Percentiles rank a stretch among this genome's conserved stretches.
These are phyloP conservation scores for Trichonephila clavipes DNA, from an alignment of 1,140 invertebrate genomes.

Conservation along the genomic window DNA sequence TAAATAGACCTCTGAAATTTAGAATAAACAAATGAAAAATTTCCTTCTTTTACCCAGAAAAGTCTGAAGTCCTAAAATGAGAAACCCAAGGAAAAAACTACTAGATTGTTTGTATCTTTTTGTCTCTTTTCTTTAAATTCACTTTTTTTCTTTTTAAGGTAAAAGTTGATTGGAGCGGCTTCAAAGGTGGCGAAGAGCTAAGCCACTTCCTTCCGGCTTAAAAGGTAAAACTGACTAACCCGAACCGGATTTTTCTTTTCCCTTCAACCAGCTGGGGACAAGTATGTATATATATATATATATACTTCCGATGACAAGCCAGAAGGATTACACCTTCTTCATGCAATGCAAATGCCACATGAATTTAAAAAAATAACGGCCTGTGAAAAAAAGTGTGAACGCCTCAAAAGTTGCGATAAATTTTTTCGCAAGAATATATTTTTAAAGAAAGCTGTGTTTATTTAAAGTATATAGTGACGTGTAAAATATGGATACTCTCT, in stretches of 20 bases:
- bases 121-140: conserved; percentile 9
- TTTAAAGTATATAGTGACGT: not conserved
- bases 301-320: conserved; percentile 40
- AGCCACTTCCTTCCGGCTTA: conserved; percentile 56
- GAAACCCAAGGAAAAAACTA: conserved; percentile 8
- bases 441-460: not conserved
- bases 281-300: conserved; percentile 7
- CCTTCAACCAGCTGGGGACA: conserved; percentile 32
- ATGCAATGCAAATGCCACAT: conserved; percentile 59
- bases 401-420: conserved; percentile 6
- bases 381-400: not conserved
- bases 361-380: not conserved
- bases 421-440: not conserved
- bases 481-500: too few relatives aligned
- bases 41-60: not conserved
- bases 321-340: conserved; percentile 49
- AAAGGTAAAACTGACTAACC: conserved; percentile 49
- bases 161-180: conserved; percentile 57
- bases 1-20: conserved; percentile 32
- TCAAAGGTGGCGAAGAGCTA: conserved; percentile 53
- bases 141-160: conserved; percentile 11
- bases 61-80: conserved; percentile 8
- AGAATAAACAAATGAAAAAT: conserved; percentile 64
- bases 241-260: conserved; percentile 37
- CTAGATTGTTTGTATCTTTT: conserved; percentile 22